Evolutionary conservation across 2,797 vertebrate species (phyloP), one percentile per base, ranked within the genome.

Genomic region (Lepilemur septentrionalis): DNA sequence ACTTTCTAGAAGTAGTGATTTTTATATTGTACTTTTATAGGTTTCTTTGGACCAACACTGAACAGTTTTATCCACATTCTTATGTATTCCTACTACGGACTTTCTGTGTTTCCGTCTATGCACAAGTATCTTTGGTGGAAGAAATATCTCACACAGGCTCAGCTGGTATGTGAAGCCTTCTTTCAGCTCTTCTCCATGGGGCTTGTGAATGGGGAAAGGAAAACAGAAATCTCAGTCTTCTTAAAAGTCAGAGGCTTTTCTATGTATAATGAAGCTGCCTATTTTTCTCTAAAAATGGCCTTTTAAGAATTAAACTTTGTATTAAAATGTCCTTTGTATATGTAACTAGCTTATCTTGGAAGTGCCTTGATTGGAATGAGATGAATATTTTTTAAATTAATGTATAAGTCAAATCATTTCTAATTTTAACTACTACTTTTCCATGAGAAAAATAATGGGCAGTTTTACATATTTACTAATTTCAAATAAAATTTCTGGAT

Each of bases 21-120:
- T 59, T 17, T 10, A 4, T 30, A 0, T 55, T 67, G 11, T 95
- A 1, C 75, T 98, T 96, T 92, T 95, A 1, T 46, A 99, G 99
- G 99, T 98, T 99, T 99, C 98, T 99, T 99, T 96, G 99, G 99
- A 84, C 99, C 99, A 32, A 99, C 98, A 17, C 97, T 99, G 89
- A 99, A 99, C 95, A 99, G 99, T 93, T 99, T 99, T 96, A 38
- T 38, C 38, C 38, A 38, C 38, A 4, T 38, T 38, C 38, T 38
- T 38, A 38, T 38, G 38, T 38, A 38, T 4, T 38, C 38, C 38
- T 38, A 38, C 38, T 38, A 38, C 4, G 38, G 38, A 38, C 38
- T 38, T 38, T 38, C 38, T 38, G 38, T 38, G 38, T 38, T 38
- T 38, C 38, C 38, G 38, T 38, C 38, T 38, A 38, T 38, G 38